Evolutionary conservation across 2,797 vertebrate species (phyloP), one percentile per base, ranked within the genome.

Genomic region (Graptemys geographica): DNA sequence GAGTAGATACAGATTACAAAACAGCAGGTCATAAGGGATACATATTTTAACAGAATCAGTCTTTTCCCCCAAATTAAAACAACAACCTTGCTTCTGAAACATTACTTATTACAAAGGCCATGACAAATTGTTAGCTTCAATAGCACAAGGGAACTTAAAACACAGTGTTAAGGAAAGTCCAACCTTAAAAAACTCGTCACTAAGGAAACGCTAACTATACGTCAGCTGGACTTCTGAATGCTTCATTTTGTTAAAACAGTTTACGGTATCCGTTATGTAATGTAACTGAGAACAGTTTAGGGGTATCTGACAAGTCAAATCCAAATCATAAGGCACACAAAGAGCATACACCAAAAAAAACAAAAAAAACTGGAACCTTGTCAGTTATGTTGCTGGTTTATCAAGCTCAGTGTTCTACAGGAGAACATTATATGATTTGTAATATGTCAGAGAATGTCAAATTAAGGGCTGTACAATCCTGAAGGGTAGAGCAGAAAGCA

Each of bases 391-490:
- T 87, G 83, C 96, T 49, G 84, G 89, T 94, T 97, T 91, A 94
- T 95, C 91, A 89, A 95, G 88, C 88, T 87, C 90, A 33, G 81
- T 82, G 83, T 93, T 95, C 93, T 96, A 62, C 83, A 88, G 88
- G 55, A 97, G 97, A 97, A 95, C 59, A 74, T 96, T 94, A 97
- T 96, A 93, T n/a, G 95, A 87, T 95, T 97, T 93, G 96, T 87
- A 97, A 85, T 91, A 95, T 96, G 95, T 96, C 96, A 97, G 65
- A 88, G 94, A 97, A 95, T 86, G 96, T 96, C 96, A 97, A 86
- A 95, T 93, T 96, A 95, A 96, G 83, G 81, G 88, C 94, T 97
- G 96, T 83, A 90, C 25, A 12, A 96, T 92, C 97, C 86, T 79
- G 96, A 98, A 97, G 82, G 93, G 89, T 93, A 89, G 92, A 96